These are phyloP conservation scores for Physeter macrocephalus DNA, from an alignment of 2,113 vertebrate genomes.

Conservation along the genomic window DNA sequence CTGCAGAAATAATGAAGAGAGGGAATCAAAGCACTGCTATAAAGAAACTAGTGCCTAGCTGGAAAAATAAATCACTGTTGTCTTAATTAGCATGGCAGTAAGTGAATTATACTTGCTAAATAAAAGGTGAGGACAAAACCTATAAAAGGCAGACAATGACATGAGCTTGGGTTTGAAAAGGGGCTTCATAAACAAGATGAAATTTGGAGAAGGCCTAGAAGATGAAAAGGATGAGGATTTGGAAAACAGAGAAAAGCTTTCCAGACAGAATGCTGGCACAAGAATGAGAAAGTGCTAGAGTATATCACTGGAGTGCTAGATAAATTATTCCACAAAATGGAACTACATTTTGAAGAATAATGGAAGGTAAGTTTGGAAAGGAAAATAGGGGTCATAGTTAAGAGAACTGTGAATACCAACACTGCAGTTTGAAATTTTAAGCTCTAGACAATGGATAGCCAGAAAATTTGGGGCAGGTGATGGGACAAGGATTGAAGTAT, in stretches of 20 bases:
- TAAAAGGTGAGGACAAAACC: neutral
- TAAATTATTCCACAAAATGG: neutral
- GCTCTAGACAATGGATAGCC: neutral
- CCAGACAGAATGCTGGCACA: neutral
- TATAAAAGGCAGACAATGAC: neutral
- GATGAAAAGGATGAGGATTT: neutral
- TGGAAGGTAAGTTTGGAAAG: neutral
- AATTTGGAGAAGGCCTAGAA: neutral
- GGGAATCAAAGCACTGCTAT: neutral
- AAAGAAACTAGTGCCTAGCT: neutral
- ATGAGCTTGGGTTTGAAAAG: neutral
- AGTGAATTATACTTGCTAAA: neutral
- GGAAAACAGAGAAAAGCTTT: neutral
- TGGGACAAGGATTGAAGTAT: neutral
- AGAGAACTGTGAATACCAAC: neutral
- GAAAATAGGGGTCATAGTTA: neutral
- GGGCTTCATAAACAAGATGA: neutral
- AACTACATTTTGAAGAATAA: neutral
- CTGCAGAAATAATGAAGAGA: neutral
- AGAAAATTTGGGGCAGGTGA: neutral
- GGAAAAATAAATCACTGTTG: neutral
- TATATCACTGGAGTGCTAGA: fast-evolving
- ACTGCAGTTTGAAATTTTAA: neutral
- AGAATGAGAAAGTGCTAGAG: neutral
- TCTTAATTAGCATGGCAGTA: neutral